Conservation (phyloP, 2,113 vertebrate genomes). For the Alouatta palliata region DNA sequence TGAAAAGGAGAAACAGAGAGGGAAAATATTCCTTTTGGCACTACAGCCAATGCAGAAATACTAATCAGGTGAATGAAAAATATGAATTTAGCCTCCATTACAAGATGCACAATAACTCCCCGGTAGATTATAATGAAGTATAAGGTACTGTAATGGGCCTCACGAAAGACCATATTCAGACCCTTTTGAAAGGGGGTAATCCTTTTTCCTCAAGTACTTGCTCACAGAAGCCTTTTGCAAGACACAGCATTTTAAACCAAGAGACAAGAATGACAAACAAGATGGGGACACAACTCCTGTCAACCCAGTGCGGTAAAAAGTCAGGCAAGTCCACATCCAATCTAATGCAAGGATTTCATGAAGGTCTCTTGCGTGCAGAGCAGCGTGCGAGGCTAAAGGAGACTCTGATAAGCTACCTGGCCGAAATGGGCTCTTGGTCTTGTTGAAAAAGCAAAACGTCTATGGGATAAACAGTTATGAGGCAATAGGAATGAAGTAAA, state of each 20-base stretch:
- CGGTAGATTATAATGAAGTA: conserved; percentile 64
- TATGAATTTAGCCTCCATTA: conserved; percentile 69
- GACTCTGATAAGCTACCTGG: not conserved
- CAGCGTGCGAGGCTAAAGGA: not conserved
- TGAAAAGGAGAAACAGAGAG: conserved; percentile 68
- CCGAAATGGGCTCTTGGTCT: not conserved
- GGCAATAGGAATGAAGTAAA: not conserved
- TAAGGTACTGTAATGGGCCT: conserved; percentile 65
- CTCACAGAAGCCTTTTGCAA: conserved; percentile 66
- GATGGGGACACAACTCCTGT: conserved; percentile 31
- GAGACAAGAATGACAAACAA: conserved; percentile 54
- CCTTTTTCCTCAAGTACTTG: conserved; percentile 62
- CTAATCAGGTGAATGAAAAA: conserved; percentile 74
- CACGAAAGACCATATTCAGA: conserved; percentile 66
- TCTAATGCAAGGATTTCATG: not conserved
- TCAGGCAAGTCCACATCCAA: not conserved
- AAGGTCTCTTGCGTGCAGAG: not conserved
- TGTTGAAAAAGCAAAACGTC: not conserved
- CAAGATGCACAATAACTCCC: conserved; percentile 69
- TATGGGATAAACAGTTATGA: not conserved
- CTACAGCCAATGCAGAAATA: conserved; percentile 72
- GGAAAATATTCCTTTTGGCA: conserved; percentile 70
- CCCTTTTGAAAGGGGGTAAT: conserved; percentile 62
- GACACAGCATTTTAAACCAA: conserved; percentile 60
- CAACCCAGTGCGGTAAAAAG: not conserved